These are phyloP conservation scores for Nesoenas mayeri DNA, from an alignment of 2,113 vertebrate species.

Conservation along the genomic window DNA sequence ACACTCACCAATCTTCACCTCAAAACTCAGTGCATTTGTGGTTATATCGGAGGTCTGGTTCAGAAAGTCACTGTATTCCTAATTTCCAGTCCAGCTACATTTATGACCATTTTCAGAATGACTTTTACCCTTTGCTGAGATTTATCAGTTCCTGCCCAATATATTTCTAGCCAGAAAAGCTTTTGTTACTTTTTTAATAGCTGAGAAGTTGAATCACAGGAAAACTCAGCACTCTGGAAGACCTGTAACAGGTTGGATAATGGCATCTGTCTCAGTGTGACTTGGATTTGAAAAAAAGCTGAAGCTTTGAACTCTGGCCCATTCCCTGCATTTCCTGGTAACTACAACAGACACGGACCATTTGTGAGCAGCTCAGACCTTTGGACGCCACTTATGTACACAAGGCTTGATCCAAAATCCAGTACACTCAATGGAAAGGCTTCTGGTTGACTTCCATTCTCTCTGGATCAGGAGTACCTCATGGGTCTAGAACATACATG, in stretches of 20 bases:
- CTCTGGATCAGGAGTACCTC: neutral
- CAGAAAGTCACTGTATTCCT: neutral
- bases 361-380: slow-evolving; percentile 52
- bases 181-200: neutral
- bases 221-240: neutral
- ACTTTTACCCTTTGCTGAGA: neutral
- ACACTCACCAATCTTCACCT: neutral
- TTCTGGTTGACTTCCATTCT: slow-evolving; percentile 51
- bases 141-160: neutral
- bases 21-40: neutral
- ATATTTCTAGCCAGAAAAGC: neutral
- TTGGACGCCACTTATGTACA: slow-evolving; percentile 33
- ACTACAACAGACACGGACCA: slow-evolving; percentile 27
- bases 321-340: slow-evolving; percentile 30
- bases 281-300: slow-evolving; percentile 20
- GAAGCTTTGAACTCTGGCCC: slow-evolving; percentile 26
- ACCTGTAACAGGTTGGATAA: slow-evolving; percentile 6
- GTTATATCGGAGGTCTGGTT: neutral
- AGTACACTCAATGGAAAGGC: slow-evolving; percentile 41
- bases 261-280: slow-evolving; percentile 2
- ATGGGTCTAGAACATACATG: slow-evolving; percentile 17
- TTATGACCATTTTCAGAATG: neutral
- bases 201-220: neutral
- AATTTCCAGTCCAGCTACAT: neutral
- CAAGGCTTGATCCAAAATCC: slow-evolving; percentile 35